Evolutionary conservation across 1,140 invertebrate genomes (phyloP), one percentile per base, ranked within the genome.

Genomic region (Euura saliciscinereae): DNA sequence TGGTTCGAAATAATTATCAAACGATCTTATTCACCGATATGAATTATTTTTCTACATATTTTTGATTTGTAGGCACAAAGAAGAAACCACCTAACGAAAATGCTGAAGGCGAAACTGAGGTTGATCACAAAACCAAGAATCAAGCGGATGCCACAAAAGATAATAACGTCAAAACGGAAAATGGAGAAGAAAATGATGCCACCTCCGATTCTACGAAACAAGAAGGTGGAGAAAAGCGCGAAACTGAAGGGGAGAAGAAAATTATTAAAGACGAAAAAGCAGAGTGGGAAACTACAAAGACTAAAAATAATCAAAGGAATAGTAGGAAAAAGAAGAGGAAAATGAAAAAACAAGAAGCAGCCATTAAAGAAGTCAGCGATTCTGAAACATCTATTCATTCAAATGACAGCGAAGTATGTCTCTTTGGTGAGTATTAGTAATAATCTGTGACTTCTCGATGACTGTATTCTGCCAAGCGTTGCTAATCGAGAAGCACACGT

Each of bases 311-410:
- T n/a, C 3, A 59, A 59, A 59, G 5, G 51, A 28, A 28, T 28
- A 28, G 28, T 28, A 59, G 10, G 51, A 59, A 59, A n/a, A 46
- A 71, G 44, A 42, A 3, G 1, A 68, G 44, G n/a, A 77, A 69
- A 43, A 43, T 44, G 45, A 65, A 6, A 10, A 72, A 77, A 4
- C 11, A 4, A 8, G 68, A 78, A n/a, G 44, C 65, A 43, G 43
- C 44, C 3, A 4, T 5, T 10, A n/a, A 64, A 7, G 65, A 78
- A 11, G 7, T 6, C 8, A 77, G 75, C 45, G 67, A 73, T 0
- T 77, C 28, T 28, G 28, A 28, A 28, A 28, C 28, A 28, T 28
- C 76, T 5, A 73, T 80, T 70, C 82, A 81, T 43, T 81, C 81
- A 2, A 73, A 73, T 28, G 75, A 83, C 45, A 84, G 73, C 44